Base-by-base conservation (phyloP, 2,113 vertebrate genomes). In the Zosterops borbonicus region DNA sequence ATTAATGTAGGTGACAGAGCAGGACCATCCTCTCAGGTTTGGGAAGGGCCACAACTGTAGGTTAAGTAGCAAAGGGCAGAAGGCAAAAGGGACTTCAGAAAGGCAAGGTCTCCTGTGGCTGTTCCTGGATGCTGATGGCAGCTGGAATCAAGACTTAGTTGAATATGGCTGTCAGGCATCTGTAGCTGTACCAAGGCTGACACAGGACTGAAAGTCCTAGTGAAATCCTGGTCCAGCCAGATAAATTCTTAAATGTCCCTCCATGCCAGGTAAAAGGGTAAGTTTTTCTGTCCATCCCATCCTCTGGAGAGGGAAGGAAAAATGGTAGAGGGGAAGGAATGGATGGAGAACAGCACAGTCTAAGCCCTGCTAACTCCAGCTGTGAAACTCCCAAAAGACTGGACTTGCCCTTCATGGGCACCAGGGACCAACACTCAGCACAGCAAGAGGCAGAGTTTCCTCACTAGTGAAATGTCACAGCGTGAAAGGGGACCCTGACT, bases 51-150 rank as follows among this genome's bases (percentile, higher is more conserved):
- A 44, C 62, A 78, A 5, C 31, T 39, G 17, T 11, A 64, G 41
- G 8, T 25, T 16, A 23, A 64, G 27, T 14, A 60, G 35, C 10
- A 78, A 69, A 93, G 12, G 24, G 35, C 1, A 0, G 0, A 29
- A 59, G 31, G 33, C 29, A 55, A 31, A 73, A 46, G 24, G 6
- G 31, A 8, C 15, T 83, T 23, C 35, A 20, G 37, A 64, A 55
- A 64, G 20, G 29, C 1, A 8, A 47, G 19, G 60, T 78, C 37
- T 52, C 37, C 64, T 81, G 41, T 28, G 82, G 55, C 6, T 73
- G 49, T 46, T 76, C 47, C 68, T 73, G 68, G 25, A 4, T 55
- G 64, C 23, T 46, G 50, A 27, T n/a, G 71, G 60, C 55, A 78
- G n/a, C 76, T 89, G 67, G 53, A 93, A 69, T 35, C 5, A 14